Base-by-base conservation (phyloP, 2,113 vertebrate species). In the Orientallactaga bullata region DNA sequence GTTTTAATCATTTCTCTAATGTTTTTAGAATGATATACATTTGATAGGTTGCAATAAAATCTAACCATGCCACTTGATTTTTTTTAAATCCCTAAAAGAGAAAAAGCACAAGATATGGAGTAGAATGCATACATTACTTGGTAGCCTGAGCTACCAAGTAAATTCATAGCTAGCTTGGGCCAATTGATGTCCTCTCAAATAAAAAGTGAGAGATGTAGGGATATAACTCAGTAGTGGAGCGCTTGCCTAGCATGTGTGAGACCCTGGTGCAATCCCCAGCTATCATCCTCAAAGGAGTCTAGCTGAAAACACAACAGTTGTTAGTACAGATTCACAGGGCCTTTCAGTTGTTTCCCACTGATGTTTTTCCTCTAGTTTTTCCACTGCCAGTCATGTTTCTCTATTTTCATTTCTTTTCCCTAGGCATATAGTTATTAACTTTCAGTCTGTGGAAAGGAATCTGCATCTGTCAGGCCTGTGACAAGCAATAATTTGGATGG, bases 391-490 rank as follows among this genome's bases (percentile, higher is more conserved):
- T 89, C 58, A 88, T n/a, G 37, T 69, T 77, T 51, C 78, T 84
- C 37, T 60, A 0, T 66, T 92, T 93, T 82, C 47, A 47, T 82
- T 51, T 61, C 63, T 88, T 93, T 88, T 81, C n/a, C 30, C 84
- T 93, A 79, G 78, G 82, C 72, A 81, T 68, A 69, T 85, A 73
- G 35, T 79, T 88, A 78, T 63, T 91, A 93, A 86, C 42, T 78
- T 87, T 3, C 4, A 58, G 89, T 78, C 86, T 81, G 3, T 78
- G 85, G 21, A 51, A 82, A 83, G 60, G 55, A 84, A 37, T 82
- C 92, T 86, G 65, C 24, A 55, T 89, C 71, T 86, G 60, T 85
- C 39, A 94, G n/a, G 5, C 55, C 95, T 35, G 24, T 93, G 82
- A 82, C 37, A 47, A 55, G 35, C 71, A 47, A 26, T 81, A 35